These are phyloP conservation scores for Odontamblyopus rebecca DNA, from an alignment of 2,797 vertebrate species.

Conservation along the genomic window DNA sequence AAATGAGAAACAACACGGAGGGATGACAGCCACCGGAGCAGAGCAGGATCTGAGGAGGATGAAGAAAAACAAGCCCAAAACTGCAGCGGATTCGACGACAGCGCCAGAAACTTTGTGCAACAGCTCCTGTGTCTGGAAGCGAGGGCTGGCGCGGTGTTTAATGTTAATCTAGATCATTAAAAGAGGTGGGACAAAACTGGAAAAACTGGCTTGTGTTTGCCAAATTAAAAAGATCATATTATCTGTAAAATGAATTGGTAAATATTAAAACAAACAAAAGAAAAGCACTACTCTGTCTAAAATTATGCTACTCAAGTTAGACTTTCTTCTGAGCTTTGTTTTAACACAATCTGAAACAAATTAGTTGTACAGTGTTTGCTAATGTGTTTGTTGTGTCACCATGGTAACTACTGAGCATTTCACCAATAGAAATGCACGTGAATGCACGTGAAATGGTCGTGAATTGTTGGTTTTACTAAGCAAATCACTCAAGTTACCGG, in stretches of 20 bases:
- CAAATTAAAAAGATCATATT: not conserved
- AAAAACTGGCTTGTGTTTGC: not conserved
- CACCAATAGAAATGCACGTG: no score
- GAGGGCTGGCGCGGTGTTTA: not conserved
- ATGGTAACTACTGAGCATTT: no score
- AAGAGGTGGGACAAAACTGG: not conserved
- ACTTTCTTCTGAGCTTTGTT: no score
- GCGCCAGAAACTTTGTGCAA: not conserved
- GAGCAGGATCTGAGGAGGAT: constrained; percentile 1
- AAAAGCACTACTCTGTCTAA: no score
- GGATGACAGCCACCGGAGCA: not conserved
- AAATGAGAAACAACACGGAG: not conserved
- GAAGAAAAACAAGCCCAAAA: constrained; percentile 2
- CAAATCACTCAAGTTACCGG: no score
- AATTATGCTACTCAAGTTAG: no score
- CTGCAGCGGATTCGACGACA: not conserved
- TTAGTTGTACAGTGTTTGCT: no score
- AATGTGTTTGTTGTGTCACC: no score
- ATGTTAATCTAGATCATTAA: not conserved
- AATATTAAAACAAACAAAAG: no score
- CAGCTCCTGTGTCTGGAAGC: not conserved
- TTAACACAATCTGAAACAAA: no score
- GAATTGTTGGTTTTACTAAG: no score
- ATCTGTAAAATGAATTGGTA: not conserved
- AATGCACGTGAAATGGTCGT: no score